phyloP scores from a whole-genome alignment of 2,113 vertebrate genomes.

The Laterallus jamaicensis region DNA sequence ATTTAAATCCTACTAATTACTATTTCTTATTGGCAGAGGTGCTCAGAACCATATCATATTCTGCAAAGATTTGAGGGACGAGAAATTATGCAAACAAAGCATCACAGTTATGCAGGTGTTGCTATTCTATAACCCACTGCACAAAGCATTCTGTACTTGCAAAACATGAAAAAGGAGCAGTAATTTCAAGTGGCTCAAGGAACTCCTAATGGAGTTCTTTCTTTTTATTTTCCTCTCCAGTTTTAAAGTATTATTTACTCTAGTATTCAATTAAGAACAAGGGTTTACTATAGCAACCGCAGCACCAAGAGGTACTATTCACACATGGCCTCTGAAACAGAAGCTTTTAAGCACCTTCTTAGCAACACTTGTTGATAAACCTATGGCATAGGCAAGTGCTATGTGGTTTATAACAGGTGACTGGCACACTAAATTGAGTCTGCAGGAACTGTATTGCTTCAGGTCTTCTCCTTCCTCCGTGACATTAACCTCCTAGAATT shows the following conservation, averaged over 20 bases:
- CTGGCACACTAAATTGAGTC: slow-evolving; percentile 14
- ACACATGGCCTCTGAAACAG: slow-evolving; percentile 25
- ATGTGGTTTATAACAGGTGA: background rate
- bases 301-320: slow-evolving; percentile 59
- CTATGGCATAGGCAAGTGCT: slow-evolving; percentile 9
- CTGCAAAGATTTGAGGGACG: background rate
- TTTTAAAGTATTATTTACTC: slow-evolving; percentile 74
- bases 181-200: slow-evolving; percentile 60
- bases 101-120: slow-evolving; percentile 34
- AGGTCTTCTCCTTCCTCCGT: background rate
- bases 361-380: slow-evolving; percentile 66
- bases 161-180: slow-evolving; percentile 35
- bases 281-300: slow-evolving; percentile 70
- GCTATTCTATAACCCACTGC: background rate
- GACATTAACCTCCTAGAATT: background rate
- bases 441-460: background rate
- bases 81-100: background rate
- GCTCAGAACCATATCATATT: background rate
- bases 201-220: slow-evolving; percentile 22
- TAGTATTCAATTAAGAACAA: slow-evolving; percentile 71
- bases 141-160: slow-evolving; percentile 13
- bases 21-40: background rate
- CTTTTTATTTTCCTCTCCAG: slow-evolving; percentile 40
- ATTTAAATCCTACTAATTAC: background rate
- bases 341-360: slow-evolving; percentile 60